A percentile compares a stretch with the other conserved stretches of the same genome.
phyloP scores from a whole-genome alignment of 2,888 invertebrate genomes.

The Drosophila imparisetae region DNA sequence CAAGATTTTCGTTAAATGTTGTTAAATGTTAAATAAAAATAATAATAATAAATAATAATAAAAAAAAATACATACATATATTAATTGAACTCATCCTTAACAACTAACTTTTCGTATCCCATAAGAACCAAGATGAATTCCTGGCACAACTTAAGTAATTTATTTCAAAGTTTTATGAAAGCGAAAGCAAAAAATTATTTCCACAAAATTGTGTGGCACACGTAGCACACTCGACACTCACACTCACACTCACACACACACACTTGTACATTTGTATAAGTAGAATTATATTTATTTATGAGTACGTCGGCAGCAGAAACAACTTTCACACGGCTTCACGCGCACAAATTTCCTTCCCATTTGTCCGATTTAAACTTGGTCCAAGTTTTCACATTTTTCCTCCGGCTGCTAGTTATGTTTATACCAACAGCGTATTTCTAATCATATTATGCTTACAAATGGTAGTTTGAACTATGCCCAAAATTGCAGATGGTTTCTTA shows the following conservation, averaged over 20 bases:
- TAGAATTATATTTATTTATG: conserved; percentile 75
- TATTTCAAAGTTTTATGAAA: conserved; percentile 69
- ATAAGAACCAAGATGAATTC: conserved; percentile 16
- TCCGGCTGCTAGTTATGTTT: not conserved
- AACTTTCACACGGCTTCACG: conserved; percentile 58
- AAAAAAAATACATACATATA: too few relatives aligned
- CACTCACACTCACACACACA: conserved; percentile 2
- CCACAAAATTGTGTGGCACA: conserved; percentile 45
- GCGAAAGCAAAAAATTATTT: conserved; percentile 21
- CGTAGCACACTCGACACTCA: conserved; percentile 36
- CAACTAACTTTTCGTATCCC: not conserved
- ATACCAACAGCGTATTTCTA: conserved; percentile 9
- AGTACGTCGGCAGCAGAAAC: conserved; percentile 40
- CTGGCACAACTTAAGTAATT: conserved; percentile 61
- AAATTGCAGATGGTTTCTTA: not conserved
- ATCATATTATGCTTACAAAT: conserved; percentile 10
- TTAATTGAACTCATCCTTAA: not conserved
- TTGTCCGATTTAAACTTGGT: conserved; percentile 43
- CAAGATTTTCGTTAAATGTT: not conserved
- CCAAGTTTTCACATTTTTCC: conserved; percentile 14
- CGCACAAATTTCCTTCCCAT: conserved; percentile 51
- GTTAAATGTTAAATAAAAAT: not conserved
- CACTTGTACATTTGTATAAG: conserved; percentile 41
- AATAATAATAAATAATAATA: too few relatives aligned
- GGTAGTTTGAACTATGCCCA: not conserved